Conservation (phyloP, 2,113 vertebrate genomes). For the Bos javanicus region DNA sequence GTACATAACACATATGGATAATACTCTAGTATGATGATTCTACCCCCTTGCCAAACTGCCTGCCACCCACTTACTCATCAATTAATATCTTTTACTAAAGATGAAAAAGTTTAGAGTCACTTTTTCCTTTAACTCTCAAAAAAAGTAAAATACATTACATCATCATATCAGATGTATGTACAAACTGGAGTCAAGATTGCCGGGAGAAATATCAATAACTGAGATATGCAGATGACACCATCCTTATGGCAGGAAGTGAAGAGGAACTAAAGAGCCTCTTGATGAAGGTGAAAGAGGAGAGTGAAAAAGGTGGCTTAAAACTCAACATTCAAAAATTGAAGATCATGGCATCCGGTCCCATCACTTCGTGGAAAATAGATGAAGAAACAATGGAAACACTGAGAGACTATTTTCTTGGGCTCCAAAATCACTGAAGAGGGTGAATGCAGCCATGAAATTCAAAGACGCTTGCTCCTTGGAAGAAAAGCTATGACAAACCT, state of each 20-base stretch:
- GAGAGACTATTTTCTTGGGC: neutral
- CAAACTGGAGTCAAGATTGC: neutral
- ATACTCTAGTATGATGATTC: neutral
- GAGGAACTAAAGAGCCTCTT: neutral
- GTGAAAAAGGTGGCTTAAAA: neutral
- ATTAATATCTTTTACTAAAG: conserved; percentile 7
- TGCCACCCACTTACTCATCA: neutral
- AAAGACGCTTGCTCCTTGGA: neutral
- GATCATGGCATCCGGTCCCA: neutral
- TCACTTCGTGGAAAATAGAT: neutral
- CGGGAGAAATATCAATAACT: neutral
- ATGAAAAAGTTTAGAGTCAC: neutral
- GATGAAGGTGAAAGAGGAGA: neutral
- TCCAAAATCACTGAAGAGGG: neutral
- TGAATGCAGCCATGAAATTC: neutral
- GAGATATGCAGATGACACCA: neutral
- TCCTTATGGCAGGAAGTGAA: neutral
- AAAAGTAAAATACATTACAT: neutral
- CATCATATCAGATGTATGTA: neutral
- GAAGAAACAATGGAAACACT: neutral
- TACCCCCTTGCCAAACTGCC: neutral
- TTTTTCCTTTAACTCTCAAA: neutral
- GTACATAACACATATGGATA: neutral
- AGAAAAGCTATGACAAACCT: neutral
- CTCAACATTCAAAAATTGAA: neutral